These are phyloP conservation scores for Galbula dea DNA, from an alignment of 2,113 vertebrate species.

Conservation along the genomic window DNA sequence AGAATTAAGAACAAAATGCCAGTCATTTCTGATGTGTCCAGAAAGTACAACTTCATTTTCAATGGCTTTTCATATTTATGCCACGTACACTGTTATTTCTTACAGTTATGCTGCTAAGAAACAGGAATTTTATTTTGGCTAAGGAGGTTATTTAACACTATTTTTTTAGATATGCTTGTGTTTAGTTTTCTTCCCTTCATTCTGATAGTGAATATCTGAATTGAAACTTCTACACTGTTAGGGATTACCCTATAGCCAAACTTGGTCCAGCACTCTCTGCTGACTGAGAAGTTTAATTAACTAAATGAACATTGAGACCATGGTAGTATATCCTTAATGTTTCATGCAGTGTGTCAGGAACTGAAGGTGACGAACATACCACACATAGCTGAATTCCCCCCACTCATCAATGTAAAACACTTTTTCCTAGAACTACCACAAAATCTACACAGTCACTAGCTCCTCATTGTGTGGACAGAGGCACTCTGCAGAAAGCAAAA, in stretches of 20 bases:
- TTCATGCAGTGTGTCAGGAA: neutral
- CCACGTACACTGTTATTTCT: neutral
- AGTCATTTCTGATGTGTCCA: neutral
- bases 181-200: neutral
- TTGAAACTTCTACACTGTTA: neutral
- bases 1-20: neutral
- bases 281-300: neutral
- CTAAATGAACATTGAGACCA: neutral
- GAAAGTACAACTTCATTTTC: neutral
- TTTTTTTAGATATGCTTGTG: neutral
- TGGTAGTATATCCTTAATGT: neutral
- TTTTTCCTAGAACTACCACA: neutral
- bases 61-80: neutral
- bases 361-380: neutral
- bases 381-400: neutral
- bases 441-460: neutral
- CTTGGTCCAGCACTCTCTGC: neutral
- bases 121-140: neutral
- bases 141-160: neutral
- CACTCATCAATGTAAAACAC: neutral
- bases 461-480: neutral
- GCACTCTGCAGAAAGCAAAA: neutral
- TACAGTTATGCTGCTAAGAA: neutral
- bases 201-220: neutral
- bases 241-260: neutral